These are phyloP conservation scores for Catostomus latipinnis DNA, from an alignment of 2,797 vertebrate species.

Conservation along the genomic window DNA sequence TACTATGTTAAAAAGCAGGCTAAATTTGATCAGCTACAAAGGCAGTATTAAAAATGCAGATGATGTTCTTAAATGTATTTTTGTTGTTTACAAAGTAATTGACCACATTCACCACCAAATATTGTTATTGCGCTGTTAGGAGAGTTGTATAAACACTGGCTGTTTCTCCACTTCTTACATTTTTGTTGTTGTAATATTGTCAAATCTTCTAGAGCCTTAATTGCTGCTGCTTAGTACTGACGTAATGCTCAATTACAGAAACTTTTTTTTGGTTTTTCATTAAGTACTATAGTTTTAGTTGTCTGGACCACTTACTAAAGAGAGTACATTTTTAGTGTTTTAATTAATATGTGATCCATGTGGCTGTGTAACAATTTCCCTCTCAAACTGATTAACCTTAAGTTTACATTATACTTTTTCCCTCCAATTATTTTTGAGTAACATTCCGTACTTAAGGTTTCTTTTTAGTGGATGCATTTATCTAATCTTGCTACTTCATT, in stretches of 20 bases:
- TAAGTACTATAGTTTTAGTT: constrained; percentile 71
- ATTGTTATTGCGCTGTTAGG: constrained; percentile 65
- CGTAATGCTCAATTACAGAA: not conserved
- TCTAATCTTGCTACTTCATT: constrained; percentile 9
- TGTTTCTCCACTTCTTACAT: constrained; percentile 63
- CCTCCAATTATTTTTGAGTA: constrained; percentile 1
- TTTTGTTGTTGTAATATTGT: constrained; percentile 65
- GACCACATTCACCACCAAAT: constrained; percentile 74
- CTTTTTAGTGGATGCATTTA: not conserved
- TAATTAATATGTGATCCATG: not conserved
- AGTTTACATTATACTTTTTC: not conserved
- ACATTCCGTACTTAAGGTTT: constrained; percentile 31
- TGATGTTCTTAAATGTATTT: constrained; percentile 55
- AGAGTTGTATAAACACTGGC: constrained; percentile 77
- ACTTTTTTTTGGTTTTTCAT: constrained; percentile 67
- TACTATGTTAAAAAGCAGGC: constrained; percentile 12
- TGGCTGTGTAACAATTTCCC: not conserved
- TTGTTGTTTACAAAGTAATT: constrained; percentile 69
- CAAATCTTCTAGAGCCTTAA: constrained; percentile 47
- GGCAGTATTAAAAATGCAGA: constrained; percentile 19
- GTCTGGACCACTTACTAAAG: constrained; percentile 32
- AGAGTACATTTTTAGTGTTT: not conserved
- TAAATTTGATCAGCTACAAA: not conserved
- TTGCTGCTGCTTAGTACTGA: constrained; percentile 50
- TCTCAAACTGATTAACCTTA: constrained; percentile 7